Base-by-base conservation (phyloP, 2,797 vertebrate genomes). In the Malacoraja senta region DNA sequence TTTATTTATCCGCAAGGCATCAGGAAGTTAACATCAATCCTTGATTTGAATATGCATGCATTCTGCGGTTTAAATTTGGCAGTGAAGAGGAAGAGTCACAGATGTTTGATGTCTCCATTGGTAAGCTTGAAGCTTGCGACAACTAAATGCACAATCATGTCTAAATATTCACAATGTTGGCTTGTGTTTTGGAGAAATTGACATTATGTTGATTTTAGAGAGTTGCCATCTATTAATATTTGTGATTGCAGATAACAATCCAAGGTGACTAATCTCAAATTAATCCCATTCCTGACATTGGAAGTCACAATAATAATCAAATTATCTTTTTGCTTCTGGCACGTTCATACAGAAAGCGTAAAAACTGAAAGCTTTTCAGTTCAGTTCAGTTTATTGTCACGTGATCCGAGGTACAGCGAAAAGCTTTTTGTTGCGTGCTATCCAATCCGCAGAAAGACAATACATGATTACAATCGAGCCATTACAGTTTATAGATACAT, bases 261-360 rank as follows among this genome's bases (percentile, higher is more conserved):
- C 84, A 88, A 88, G 84, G 19, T 88, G n/a, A 65, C 4, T 88
- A 88, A 88, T 65, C 84, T 65, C 7, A 88, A 15, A 8, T 88
- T 21, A 88, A 88, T 88, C 61, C 84, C 63, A 7, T n/a, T 24
- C 58, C 17, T 32, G 29, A 65, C 17, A 88, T 8, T 19, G n/a
- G 58, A 32, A 53, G 8, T 61, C 58, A 61, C 26, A 61, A 63
- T 84, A 29, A 84, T 84, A n/a, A 0, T 12, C 81, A 61, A 84
- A 13, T 17, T 29, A 84, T n/a, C 26, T 15, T n/a, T 63, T 84
- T 63, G 58, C 44, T n/a, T 13, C 58, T 29, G 65, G 63, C 29
- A 53, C 12, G 26, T n/a, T 63, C 53, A 6, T 21, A 32, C 58
- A 58, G 17, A 65, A 88, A 32, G 15, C 61, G 8, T 44, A 65